These are phyloP conservation scores for Allenopithecus nigroviridis DNA, from an alignment of 2,797 vertebrate genomes.

Conservation along the genomic window DNA sequence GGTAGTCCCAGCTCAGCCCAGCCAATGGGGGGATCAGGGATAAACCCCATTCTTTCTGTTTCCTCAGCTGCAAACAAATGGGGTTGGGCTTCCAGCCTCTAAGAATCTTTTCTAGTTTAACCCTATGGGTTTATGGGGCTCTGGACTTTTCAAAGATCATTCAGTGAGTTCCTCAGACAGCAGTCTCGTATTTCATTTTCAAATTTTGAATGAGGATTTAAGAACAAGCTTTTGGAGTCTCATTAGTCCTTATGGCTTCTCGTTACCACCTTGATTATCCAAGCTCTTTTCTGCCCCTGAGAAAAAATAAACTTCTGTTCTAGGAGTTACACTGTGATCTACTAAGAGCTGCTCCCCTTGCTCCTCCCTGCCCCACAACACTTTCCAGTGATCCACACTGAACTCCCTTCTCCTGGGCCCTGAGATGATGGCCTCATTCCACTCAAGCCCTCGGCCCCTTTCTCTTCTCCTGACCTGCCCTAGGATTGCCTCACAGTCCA, in stretches of 20 bases:
- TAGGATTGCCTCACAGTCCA: accelerated
- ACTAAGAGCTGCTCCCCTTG: background rate
- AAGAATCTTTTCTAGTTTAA: background rate
- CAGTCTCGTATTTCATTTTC: background rate
- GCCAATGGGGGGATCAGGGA: no score
- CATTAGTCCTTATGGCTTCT: background rate
- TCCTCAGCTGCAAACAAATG: background rate
- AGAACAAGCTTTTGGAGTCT: background rate
- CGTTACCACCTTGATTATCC: background rate
- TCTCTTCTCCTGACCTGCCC: background rate
- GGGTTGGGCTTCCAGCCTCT: background rate
- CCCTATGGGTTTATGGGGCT: background rate
- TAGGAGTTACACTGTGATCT: background rate
- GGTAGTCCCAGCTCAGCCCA: no score
- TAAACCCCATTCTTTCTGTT: background rate
- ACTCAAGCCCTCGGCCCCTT: background rate
- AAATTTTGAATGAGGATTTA: background rate
- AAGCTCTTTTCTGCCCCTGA: background rate
- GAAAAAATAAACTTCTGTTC: background rate
- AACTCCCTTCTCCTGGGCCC: background rate
- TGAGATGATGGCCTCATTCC: no score
- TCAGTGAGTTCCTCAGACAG: background rate
- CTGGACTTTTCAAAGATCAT: background rate
- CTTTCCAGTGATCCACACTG: background rate
- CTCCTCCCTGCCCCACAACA: accelerated